A percentile compares a stretch with the other conserved stretches of the same genome.
These are phyloP conservation scores for Bufo gargarizans DNA, from an alignment of 2,113 vertebrate genomes.

Conservation along the genomic window DNA sequence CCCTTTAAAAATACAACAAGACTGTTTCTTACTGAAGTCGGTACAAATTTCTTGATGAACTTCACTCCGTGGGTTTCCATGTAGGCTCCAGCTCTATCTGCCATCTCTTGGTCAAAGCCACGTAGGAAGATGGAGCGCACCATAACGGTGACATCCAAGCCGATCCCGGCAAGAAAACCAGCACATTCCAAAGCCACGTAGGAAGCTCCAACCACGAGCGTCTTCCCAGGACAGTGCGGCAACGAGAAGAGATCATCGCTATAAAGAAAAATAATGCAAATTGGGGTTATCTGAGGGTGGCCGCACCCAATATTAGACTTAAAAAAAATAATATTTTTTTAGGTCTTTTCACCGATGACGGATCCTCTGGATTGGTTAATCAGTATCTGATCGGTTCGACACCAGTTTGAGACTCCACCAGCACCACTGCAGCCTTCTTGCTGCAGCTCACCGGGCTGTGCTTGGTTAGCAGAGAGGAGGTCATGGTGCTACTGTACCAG, in stretches of 20 bases:
- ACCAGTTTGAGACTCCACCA: no score
- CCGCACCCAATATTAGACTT: no score
- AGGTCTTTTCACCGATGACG: no score
- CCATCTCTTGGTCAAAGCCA: conserved; percentile 97
- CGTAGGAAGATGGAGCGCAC: conserved; percentile 91
- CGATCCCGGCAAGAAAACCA: conserved; percentile 89
- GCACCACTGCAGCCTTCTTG: no score
- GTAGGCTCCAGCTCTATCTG: conserved; percentile 82
- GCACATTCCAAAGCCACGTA: conserved; percentile 96
- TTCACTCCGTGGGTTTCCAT: conserved; percentile 89
- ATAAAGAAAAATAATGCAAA: conserved; percentile 43
- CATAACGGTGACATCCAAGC: conserved; percentile 92
- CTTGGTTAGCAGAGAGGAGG: no score
- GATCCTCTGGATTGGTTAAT: no score
- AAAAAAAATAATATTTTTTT: no score
- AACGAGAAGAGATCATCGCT: conserved; percentile 96
- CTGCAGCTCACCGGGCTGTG: no score
- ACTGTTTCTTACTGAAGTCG: conserved; percentile 76
- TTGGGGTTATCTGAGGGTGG: not conserved
- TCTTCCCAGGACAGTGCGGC: conserved; percentile 91
- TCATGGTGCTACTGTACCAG: no score
- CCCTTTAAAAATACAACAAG: not conserved
- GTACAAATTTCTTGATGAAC: conserved; percentile 86
- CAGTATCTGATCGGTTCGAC: no score
- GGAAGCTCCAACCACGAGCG: conserved; percentile 90